These are phyloP conservation scores for Mantis religiosa DNA, from an alignment of 2,888 invertebrate species.

Conservation along the genomic window DNA sequence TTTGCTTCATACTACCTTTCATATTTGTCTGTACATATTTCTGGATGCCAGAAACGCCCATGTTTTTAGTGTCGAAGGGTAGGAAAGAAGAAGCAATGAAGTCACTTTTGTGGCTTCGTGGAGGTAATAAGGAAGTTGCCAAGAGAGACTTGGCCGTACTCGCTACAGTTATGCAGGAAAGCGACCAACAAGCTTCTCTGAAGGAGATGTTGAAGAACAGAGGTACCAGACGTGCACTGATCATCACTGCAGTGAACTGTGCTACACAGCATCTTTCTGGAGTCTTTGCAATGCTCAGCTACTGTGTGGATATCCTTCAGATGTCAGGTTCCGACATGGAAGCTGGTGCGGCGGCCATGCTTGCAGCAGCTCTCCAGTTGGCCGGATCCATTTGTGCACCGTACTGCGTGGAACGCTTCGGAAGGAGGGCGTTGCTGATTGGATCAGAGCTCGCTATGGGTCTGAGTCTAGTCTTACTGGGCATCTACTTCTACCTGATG, in stretches of 20 bases:
- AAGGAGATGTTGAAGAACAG: neutral
- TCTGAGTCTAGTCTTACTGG: constrained; percentile 37
- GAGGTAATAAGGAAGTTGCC: constrained; percentile 32
- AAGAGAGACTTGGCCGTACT: constrained; percentile 38
- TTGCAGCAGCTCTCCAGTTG: constrained; percentile 45
- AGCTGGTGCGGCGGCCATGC: constrained; percentile 41
- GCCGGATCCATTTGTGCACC: constrained; percentile 36
- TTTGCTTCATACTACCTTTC: constrained; percentile 49
- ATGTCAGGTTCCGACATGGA: constrained; percentile 37
- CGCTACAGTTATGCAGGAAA: constrained; percentile 36
- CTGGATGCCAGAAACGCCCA: constrained; percentile 58
- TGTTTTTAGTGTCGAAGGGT: constrained; percentile 47
- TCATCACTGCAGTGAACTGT: constrained; percentile 43
- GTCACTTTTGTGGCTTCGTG: constrained; percentile 37
- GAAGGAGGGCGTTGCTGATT: constrained; percentile 46
- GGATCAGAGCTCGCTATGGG: constrained; percentile 42
- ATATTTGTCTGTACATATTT: constrained; percentile 48
- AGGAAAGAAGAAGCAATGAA: constrained; percentile 45
- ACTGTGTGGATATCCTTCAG: constrained; percentile 39
- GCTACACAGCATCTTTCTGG: constrained; percentile 47
- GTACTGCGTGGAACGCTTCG: constrained; percentile 43
- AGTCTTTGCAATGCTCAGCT: constrained; percentile 44
- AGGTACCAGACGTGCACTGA: constrained; percentile 35
- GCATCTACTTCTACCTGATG: constrained; percentile 37
- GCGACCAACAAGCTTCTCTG: neutral